Conservation (phyloP, 2,888 invertebrate species). For the Syrista parreyssii region DNA sequence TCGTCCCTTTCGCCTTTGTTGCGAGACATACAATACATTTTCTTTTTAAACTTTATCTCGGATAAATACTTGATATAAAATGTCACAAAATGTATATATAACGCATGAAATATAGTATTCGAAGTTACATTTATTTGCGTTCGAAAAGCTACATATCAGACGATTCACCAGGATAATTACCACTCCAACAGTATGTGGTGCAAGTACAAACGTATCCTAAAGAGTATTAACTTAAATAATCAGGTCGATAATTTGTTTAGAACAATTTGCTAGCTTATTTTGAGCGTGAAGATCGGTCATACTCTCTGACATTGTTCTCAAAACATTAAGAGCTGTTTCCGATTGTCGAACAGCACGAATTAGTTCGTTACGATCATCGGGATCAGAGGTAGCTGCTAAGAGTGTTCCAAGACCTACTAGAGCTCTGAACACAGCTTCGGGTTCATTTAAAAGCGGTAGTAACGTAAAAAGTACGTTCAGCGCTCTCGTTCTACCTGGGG, state of each 20-base stretch:
- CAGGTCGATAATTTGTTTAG: conserved; percentile 56
- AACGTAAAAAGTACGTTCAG: conserved; percentile 70
- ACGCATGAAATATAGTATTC: background rate
- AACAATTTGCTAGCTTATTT: conserved; percentile 54
- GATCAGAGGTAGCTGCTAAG: conserved; percentile 67
- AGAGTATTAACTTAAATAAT: conserved; percentile 40
- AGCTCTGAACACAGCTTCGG: conserved; percentile 81
- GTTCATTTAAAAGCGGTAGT: conserved; percentile 71
- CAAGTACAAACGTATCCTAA: background rate
- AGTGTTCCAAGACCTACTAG: conserved; percentile 84
- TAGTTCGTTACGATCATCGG: conserved; percentile 43
- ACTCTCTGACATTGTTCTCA: conserved; percentile 49
- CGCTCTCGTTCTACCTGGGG: conserved; percentile 66
- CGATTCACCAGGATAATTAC: background rate
- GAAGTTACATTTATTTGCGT: background rate
- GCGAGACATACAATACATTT: no score
- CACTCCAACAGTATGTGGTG: background rate
- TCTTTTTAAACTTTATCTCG: no score
- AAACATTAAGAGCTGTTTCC: conserved; percentile 43
- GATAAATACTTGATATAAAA: no score
- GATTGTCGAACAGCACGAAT: conserved; percentile 49
- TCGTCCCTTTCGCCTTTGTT: no score
- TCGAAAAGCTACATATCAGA: background rate
- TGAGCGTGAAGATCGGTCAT: conserved; percentile 30
- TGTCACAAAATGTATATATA: background rate